Evolutionary conservation across 2,888 invertebrate genomes (phyloP).

Genomic region (Drosophila pullipes): DNA sequence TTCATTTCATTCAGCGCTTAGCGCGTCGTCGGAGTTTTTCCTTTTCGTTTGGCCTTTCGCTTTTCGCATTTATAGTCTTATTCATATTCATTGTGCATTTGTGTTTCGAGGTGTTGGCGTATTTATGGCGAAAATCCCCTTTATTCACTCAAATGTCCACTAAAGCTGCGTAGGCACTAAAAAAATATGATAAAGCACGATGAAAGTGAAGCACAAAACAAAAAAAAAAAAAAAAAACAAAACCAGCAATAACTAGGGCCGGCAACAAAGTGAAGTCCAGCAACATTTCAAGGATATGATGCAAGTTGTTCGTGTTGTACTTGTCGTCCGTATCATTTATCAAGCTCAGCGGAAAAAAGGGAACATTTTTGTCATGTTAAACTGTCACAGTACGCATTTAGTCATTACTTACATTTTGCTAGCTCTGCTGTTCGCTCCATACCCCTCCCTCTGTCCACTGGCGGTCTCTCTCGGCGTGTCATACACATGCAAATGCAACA

Average conservation of each 20-base stretch:
- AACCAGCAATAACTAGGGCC: slow-evolving; percentile 37
- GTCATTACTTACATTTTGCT: slow-evolving; percentile 80
- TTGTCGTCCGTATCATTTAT: slow-evolving; percentile 71
- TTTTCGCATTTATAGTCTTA: slow-evolving; percentile 45
- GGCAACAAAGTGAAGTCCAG: slow-evolving; percentile 41
- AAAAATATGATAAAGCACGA: slow-evolving; percentile 23
- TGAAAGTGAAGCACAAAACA: slow-evolving; percentile 53
- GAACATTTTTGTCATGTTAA: slow-evolving; percentile 82
- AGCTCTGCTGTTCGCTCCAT: slow-evolving; percentile 21
- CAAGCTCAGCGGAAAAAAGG: slow-evolving; percentile 75
- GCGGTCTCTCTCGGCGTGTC: slow-evolving; percentile 52
- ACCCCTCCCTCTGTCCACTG: slow-evolving; percentile 10
- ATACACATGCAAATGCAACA: slow-evolving; percentile 64
- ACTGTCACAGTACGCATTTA: slow-evolving; percentile 83
- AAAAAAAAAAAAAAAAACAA: slow-evolving; percentile 18
- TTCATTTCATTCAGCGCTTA: slow-evolving; percentile 54
- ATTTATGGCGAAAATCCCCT: slow-evolving; percentile 72
- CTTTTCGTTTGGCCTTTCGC: slow-evolving; percentile 41
- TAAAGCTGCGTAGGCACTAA: slow-evolving; percentile 10
- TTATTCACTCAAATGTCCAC: slow-evolving; percentile 71
- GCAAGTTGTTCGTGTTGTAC: slow-evolving; percentile 38
- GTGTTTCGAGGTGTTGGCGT: slow-evolving; percentile 50
- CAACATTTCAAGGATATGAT: slow-evolving; percentile 46
- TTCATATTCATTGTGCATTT: slow-evolving; percentile 71
- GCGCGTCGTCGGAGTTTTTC: slow-evolving; percentile 23